Conservation (phyloP, 2,888 invertebrate genomes). For the Tetranychus piercei region DNA sequence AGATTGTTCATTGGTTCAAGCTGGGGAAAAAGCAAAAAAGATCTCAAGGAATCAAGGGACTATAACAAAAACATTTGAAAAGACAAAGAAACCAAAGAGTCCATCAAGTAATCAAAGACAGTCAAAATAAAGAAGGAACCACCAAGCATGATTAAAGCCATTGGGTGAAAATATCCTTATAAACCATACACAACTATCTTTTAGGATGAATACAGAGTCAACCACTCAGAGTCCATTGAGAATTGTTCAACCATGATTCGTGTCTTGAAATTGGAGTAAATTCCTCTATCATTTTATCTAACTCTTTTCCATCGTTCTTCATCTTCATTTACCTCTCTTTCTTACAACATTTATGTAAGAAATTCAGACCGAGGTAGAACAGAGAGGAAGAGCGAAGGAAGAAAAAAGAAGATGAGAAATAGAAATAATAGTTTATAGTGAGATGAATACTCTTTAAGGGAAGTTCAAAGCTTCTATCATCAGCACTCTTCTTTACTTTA, state of each 20-base stretch:
- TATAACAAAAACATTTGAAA: too few relatives aligned
- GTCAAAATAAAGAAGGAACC: neutral
- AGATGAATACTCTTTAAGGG: too few relatives aligned
- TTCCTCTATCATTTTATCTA: neutral
- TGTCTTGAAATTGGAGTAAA: constrained; percentile 1
- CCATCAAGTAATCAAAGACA: neutral
- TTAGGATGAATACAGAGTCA: neutral
- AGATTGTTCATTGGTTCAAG: too few relatives aligned
- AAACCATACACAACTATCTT: neutral
- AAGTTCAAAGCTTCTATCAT: too few relatives aligned
- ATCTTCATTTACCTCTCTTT: neutral
- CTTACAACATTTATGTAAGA: too few relatives aligned
- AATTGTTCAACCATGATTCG: neutral
- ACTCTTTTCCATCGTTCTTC: neutral
- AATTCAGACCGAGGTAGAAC: too few relatives aligned
- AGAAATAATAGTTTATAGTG: neutral
- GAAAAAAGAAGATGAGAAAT: neutral
- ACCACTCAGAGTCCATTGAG: neutral
- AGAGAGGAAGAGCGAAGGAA: neutral
- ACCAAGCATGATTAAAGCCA: neutral
- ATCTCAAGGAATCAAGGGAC: neutral
- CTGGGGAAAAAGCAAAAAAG: too few relatives aligned
- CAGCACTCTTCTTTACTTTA: too few relatives aligned
- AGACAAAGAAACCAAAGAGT: neutral
- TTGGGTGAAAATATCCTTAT: neutral